These are phyloP conservation scores for Lutjanus campechanus DNA, from an alignment of 2,797 vertebrate species.

Conservation along the genomic window DNA sequence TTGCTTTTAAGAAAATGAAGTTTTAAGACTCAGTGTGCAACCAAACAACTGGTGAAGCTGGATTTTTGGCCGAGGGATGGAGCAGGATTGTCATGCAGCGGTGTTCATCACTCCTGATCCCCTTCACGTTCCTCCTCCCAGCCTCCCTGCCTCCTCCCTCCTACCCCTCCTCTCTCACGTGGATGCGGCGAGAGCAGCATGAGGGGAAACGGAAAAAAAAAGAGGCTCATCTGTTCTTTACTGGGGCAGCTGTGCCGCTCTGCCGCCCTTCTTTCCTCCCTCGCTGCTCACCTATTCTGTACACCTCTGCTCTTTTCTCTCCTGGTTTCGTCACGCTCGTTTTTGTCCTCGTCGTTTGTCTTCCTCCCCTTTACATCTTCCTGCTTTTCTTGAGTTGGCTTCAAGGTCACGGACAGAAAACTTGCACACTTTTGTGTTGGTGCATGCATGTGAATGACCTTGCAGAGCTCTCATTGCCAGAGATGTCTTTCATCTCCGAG, in stretches of 20 bases:
- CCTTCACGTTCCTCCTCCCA: constrained; percentile 29
- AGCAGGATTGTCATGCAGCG: constrained; percentile 30
- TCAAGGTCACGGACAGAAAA: constrained; percentile 17
- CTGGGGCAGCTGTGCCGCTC: constrained; percentile 52
- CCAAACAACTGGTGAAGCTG: constrained; percentile 4
- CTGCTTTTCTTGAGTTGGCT: not conserved
- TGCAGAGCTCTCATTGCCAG: not conserved
- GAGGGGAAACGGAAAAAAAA: constrained; percentile 57
- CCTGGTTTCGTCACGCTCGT: not conserved
- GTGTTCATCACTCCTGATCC: constrained; percentile 35
- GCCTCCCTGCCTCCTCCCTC: constrained; percentile 21
- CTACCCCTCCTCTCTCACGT: constrained; percentile 62
- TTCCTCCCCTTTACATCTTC: not conserved
- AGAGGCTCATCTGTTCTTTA: constrained; percentile 53
- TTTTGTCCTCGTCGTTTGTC: not conserved
- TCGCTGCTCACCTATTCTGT: not conserved
- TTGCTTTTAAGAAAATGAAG: not conserved
- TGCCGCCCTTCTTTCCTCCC: constrained; percentile 9
- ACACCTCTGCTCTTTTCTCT: constrained; percentile 8
- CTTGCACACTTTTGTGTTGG: not conserved
- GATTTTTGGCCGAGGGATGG: constrained; percentile 13
- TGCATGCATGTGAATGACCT: not conserved
- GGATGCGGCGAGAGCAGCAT: constrained; percentile 70
- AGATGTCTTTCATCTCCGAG: constrained; percentile 13
- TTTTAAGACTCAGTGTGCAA: not conserved